Base-by-base conservation (phyloP, 2,888 invertebrate genomes). In the Parascotia fuliginaria region DNA sequence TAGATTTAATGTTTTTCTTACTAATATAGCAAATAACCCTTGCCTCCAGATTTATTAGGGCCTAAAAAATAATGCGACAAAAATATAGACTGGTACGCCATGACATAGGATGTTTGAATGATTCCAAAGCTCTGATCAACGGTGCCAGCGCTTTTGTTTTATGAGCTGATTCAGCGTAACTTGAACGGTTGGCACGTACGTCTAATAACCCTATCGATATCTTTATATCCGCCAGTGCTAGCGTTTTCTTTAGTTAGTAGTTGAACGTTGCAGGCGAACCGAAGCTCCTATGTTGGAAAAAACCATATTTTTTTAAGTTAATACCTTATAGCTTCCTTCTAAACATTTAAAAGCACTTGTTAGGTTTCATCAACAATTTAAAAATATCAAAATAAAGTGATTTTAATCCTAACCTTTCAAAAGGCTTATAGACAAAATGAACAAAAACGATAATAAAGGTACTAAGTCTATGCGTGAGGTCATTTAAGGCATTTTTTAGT, bases 181-280 rank as follows among this genome's bases (percentile, higher is more conserved):
- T 79, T 70, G 75, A 73, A 77, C 79, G 79, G 79, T 83, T 81
- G 75, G 79, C 85, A 85, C 84, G 85, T 85, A 79, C 66, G 49
- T 61, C 65, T 84, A 81, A 83, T 76, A 74, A 75, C 75, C 67
- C 62, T 66, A 79, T 81, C 79, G 69, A 78, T 80, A 79, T 68
- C 70, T 74, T 66, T 75, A 73, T 66, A 70, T 63, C 63, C 57
- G 50, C 57, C 55, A 61, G 48, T 22, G 11, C 37, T 31, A 34
- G 41, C 31, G 32, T 54, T 56, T 42, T 16, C 37, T 32, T 49
- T 36, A 27, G 29, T 49, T 55, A 51, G 55, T 41, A 48, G 52
- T 55, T 13, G 37, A 45, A 48, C 24, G 40, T 45, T 33, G 32
- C 49, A 47, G 42, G 38, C 15, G 42, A 54, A 54, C n/a, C 43